These are phyloP conservation scores for Coelinius sp. DNA, from an alignment of 2,888 invertebrate genomes.

Conservation along the genomic window DNA sequence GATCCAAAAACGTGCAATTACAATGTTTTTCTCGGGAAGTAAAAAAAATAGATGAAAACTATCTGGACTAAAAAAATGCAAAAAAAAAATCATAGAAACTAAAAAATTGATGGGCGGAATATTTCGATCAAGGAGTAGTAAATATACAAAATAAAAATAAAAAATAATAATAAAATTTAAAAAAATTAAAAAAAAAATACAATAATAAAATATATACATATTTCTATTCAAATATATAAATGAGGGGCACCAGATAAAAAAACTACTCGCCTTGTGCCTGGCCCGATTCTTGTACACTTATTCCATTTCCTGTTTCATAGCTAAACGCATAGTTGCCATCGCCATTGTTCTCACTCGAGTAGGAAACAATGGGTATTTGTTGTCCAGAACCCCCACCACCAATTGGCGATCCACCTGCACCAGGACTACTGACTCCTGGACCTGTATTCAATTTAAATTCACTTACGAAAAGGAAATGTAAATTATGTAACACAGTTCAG, in stretches of 20 bases:
- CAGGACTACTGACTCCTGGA: constrained; percentile 39
- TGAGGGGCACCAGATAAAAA: constrained; percentile 17
- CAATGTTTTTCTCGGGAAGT: no score
- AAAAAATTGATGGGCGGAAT: no score
- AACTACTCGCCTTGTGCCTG: constrained; percentile 57
- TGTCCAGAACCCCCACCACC: constrained; percentile 50
- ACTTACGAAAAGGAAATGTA: constrained; percentile 21
- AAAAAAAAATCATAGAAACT: no score
- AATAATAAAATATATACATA: no score
- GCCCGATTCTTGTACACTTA: constrained; percentile 62
- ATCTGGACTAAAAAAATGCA: no score
- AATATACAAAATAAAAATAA: no score
- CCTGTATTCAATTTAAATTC: constrained; percentile 23
- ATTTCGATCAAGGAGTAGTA: no score
- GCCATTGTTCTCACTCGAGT: constrained; percentile 60
- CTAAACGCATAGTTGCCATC: constrained; percentile 65
- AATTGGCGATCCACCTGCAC: constrained; percentile 39
- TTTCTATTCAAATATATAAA: neutral
- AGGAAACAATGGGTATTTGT: constrained; percentile 61
- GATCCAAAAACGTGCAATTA: no score
- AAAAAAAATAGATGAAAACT: no score
- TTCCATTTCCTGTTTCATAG: constrained; percentile 66
- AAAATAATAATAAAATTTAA: no score
- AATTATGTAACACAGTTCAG: neutral
- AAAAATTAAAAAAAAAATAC: no score